phyloP scores from a whole-genome alignment of 2,113 vertebrate species.

The Centrocercus urophasianus region DNA sequence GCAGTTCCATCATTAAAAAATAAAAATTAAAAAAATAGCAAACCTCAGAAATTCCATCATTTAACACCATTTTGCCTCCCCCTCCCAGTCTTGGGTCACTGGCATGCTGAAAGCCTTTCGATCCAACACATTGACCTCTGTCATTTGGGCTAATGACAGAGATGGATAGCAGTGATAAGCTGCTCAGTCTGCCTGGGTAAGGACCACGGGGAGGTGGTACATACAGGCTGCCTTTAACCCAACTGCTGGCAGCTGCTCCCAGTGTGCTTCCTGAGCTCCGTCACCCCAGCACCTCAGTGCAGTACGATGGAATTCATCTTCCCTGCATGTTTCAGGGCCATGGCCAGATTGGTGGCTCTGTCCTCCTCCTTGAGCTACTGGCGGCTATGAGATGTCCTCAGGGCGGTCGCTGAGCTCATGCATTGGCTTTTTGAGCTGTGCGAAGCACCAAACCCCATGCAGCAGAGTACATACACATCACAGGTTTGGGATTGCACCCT shows the following conservation, averaged over 20 bases:
- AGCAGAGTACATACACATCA: not conserved
- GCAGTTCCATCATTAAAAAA: not conserved
- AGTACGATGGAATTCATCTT: not conserved
- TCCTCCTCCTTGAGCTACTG: not conserved
- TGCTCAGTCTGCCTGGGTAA: not conserved
- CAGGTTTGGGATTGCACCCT: not conserved
- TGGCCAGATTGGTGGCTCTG: not conserved
- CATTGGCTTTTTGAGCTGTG: not conserved
- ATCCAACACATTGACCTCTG: not conserved
- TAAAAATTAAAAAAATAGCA: not conserved
- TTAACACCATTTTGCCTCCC: not conserved
- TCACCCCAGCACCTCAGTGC: not conserved
- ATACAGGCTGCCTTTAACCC: rapidly evolving
- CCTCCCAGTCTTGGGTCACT: not conserved
- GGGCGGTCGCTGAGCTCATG: not conserved
- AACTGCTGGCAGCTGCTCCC: not conserved
- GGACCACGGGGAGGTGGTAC: not conserved
- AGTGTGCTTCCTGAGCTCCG: rapidly evolving
- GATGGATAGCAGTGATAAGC: not conserved
- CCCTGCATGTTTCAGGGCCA: not conserved
- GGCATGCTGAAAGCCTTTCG: not conserved
- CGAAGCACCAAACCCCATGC: not conserved
- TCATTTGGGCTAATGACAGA: not conserved
- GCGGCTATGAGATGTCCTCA: not conserved
- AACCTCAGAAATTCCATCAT: not conserved